Evolutionary conservation across 2,797 vertebrate genomes (phyloP).

Genomic region (Rhabdophis nuchalis): DNA sequence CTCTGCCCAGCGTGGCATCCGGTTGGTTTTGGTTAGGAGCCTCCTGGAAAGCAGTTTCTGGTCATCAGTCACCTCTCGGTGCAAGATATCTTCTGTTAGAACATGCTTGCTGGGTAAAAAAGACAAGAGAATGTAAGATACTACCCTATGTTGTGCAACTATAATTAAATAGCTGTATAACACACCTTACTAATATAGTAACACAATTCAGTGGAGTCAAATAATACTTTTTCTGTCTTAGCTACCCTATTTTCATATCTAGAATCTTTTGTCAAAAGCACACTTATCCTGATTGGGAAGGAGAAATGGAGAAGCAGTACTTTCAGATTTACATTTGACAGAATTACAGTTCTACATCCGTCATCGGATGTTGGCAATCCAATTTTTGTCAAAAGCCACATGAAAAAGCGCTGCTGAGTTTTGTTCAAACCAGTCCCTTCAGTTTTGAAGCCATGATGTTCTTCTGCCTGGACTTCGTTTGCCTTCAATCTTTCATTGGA

Average conservation of each 20-base stretch:
- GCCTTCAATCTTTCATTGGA: no score
- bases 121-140: background rate
- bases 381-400: no score
- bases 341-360: background rate
- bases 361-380: no score
- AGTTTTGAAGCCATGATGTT: no score
- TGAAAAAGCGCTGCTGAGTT: no score
- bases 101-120: conserved; percentile 85
- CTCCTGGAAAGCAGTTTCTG: conserved; percentile 92
- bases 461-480: no score
- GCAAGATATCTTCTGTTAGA: conserved; percentile 92
- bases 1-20: conserved; percentile 91
- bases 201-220: background rate
- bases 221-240: background rate
- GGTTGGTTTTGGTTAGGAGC: conserved; percentile 95
- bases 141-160: background rate
- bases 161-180: background rate
- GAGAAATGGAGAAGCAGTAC: background rate
- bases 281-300: background rate
- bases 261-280: background rate
- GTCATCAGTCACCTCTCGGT: conserved; percentile 89
- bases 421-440: no score
- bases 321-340: background rate
- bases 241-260: background rate
- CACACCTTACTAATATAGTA: background rate